These are phyloP conservation scores for Indri indri DNA, from an alignment of 2,113 vertebrate genomes.

Conservation along the genomic window DNA sequence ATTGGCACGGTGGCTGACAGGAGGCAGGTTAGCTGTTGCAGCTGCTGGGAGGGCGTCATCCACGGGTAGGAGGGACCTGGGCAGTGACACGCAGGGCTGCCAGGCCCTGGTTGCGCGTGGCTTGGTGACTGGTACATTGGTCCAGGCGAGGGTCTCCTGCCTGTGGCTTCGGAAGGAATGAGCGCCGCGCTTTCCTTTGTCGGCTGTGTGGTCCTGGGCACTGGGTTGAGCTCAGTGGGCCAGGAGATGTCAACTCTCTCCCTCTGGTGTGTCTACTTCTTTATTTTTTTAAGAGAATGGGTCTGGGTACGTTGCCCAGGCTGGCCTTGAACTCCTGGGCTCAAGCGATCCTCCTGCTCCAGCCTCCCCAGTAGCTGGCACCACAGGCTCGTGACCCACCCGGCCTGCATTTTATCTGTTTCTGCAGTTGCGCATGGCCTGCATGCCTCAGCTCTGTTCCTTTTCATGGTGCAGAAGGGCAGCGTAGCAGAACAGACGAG, in stretches of 20 bases:
- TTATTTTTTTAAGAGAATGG: background rate
- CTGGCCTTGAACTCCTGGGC: background rate
- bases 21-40: background rate
- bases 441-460: background rate
- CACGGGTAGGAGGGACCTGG: no score
- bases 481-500: background rate
- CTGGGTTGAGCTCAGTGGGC: background rate
- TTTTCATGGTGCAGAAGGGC: background rate
- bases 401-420: background rate
- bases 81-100: no score
- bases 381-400: background rate
- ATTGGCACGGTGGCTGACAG: background rate
- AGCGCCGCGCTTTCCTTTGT: background rate
- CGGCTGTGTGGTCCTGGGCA: background rate
- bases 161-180: background rate
- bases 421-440: background rate
- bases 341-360: background rate
- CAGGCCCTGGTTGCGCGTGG: fast-evolving
- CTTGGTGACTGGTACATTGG: fast-evolving
- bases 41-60: background rate
- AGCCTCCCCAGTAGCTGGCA: background rate
- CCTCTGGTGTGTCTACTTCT: background rate
- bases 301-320: background rate
- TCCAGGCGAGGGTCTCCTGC: background rate
- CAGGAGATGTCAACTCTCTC: background rate